These are phyloP conservation scores for Megalopta genalis DNA, from an alignment of 1,140 invertebrate species.

Conservation along the genomic window DNA sequence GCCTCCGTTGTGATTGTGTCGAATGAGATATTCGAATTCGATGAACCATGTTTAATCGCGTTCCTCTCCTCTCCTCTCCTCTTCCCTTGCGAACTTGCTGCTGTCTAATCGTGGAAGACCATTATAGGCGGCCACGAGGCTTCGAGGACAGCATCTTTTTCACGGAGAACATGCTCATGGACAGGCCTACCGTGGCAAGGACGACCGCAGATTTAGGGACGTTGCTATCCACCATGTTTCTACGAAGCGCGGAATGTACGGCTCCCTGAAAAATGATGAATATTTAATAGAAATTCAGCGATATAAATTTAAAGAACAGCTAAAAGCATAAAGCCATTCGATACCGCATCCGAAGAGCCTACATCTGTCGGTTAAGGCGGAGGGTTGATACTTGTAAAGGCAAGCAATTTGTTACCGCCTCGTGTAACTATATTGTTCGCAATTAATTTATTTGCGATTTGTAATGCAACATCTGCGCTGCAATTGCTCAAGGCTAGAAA, in stretches of 20 bases:
- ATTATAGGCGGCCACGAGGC: slow-evolving; percentile 59
- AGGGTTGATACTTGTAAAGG: too few species aligned
- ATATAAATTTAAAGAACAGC: too few species aligned
- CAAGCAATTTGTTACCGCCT: too few species aligned
- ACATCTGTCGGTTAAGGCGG: too few species aligned
- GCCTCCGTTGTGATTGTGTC: neutral
- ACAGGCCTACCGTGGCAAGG: slow-evolving; percentile 74
- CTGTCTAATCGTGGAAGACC: slow-evolving; percentile 18
- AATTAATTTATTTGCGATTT: too few species aligned
- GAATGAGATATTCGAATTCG: neutral
- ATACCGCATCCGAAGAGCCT: too few species aligned
- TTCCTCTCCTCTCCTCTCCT: neutral
- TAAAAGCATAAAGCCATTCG: too few species aligned
- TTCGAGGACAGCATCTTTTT: slow-evolving; percentile 72
- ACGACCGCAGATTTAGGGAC: slow-evolving; percentile 68
- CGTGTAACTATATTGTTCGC: too few species aligned
- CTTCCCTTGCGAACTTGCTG: slow-evolving; percentile 1
- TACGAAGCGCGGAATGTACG: slow-evolving; percentile 61
- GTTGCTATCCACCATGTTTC: slow-evolving; percentile 59
- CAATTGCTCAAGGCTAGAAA: neutral
- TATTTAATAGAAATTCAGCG: too few species aligned
- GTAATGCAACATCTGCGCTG: too few species aligned
- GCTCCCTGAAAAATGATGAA: slow-evolving; percentile 26
- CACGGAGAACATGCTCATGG: slow-evolving; percentile 74
- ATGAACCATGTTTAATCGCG: slow-evolving; percentile 4